Percentiles rank a stretch among this genome's conserved stretches.
Evolutionary conservation across 2,797 vertebrate genomes (phyloP).

Genomic region (Notamacropus eugenii): DNA sequence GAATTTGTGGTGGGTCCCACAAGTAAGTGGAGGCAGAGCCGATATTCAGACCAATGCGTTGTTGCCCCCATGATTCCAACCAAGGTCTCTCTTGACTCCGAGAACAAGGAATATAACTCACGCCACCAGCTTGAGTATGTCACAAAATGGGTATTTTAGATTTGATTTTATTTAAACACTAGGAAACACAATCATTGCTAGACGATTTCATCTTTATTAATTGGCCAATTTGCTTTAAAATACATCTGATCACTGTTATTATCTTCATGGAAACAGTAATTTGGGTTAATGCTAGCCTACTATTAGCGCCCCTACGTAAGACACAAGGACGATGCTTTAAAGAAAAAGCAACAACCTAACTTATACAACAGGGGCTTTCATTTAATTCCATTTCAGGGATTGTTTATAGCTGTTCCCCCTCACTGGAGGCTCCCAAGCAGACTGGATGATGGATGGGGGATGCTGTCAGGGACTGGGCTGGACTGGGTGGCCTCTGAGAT

Average conservation of each 20-base stretch:
- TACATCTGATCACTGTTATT: slow-evolving; percentile 27
- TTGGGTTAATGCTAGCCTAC: slow-evolving; percentile 33
- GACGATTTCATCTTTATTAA: background rate
- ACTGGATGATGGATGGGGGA: background rate
- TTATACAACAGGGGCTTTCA: slow-evolving; percentile 45
- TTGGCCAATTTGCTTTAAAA: slow-evolving; percentile 53
- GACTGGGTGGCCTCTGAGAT: background rate
- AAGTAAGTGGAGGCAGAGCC: background rate
- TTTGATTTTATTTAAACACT: slow-evolving; percentile 67
- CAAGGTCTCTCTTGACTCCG: background rate
- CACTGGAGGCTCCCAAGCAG: background rate
- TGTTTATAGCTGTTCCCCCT: background rate
- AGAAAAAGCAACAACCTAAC: background rate
- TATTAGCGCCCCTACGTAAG: slow-evolving; percentile 41
- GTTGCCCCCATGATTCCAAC: background rate
- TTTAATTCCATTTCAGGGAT: slow-evolving; percentile 63
- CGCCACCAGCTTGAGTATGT: slow-evolving; percentile 51
- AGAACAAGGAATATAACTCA: background rate
- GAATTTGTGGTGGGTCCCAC: background rate
- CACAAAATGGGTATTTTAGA: slow-evolving; percentile 76
- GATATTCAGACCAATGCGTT: background rate
- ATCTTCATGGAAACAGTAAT: slow-evolving; percentile 46
- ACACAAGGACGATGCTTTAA: slow-evolving; percentile 6
- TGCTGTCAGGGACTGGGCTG: background rate
- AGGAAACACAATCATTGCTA: slow-evolving; percentile 60